Base-by-base conservation (phyloP, 2,888 invertebrate species). In the Hydraecia micacea region DNA sequence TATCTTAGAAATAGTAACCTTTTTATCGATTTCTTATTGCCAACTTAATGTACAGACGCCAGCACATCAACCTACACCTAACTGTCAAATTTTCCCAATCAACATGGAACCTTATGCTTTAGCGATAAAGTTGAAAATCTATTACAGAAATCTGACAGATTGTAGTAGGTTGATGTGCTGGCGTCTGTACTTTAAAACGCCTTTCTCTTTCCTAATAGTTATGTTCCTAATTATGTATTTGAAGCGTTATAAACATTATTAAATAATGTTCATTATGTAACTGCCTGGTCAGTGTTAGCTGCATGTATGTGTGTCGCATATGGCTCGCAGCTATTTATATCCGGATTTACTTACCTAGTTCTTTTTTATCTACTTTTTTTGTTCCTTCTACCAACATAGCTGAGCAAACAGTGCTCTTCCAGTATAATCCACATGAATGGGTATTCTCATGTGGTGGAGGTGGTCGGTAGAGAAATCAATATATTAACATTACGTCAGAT, bases 401-500 rank as follows among this genome's bases (percentile, higher is more conserved):
- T 67, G 68, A 74, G 62, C 81, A 63, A 67, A 85, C 66, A 70
- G 55, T 75, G 69, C 58, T 77, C 36, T 84, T 81, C 69, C 73
- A 84, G 65, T 71, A 75, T 75, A 73, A 78, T 84, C 72, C 78
- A 73, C 83, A 63, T 80, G 73, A 76, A 80, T 67, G 84, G 62
- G 67, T 80, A 67, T 75, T 65, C 73, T 73, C 60, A 25, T 67
- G 36, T 60, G 39, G 75, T 49, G 67, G 42, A 75, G 60, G 75
- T 81, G 52, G 60, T 81, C 52, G 36, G 75, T 25, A 58, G 67
- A 77, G 75, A 82, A 85, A 81, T 86, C 83, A 76, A 88, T 88
- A 86, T 77, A 75, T 81, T 86, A 87, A 73, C 63, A 85, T 93
- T 93, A 93, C 91, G 90, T 93, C 93, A 93, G 90, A 89, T 90